A percentile compares a stretch with the other conserved stretches of the same genome.
Conservation (phyloP, 2,888 invertebrate genomes). For the Amphipyra tragopoginis region DNA sequence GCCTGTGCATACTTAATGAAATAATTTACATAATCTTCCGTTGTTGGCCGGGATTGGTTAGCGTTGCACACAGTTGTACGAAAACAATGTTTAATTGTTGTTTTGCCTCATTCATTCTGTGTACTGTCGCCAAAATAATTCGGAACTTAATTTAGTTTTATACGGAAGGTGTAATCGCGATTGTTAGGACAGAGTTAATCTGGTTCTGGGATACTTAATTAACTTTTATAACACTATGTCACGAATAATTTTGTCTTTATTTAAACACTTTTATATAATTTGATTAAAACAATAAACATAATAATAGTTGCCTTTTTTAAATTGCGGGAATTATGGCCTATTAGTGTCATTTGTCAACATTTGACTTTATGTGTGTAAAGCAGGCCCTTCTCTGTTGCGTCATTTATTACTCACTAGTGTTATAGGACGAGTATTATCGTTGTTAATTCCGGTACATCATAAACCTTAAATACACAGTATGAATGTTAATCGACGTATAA, state of each 20-base stretch:
- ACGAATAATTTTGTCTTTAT: not conserved
- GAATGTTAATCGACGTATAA: too few relatives aligned
- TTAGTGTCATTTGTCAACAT: too few relatives aligned
- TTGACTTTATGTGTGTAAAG: too few relatives aligned
- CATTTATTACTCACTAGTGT: too few relatives aligned
- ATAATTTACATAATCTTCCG: conserved; percentile 68
- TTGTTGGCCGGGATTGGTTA: conserved; percentile 57
- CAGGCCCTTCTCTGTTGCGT: too few relatives aligned
- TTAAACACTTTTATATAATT: too few relatives aligned
- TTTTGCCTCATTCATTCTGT: conserved; percentile 44
- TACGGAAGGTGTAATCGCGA: conserved; percentile 29
- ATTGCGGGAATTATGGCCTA: too few relatives aligned
- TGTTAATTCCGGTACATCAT: too few relatives aligned
- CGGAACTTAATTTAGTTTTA: conserved; percentile 40
- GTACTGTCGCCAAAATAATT: conserved; percentile 16
- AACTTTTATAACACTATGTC: not conserved
- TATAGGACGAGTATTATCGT: too few relatives aligned
- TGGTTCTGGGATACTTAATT: conserved; percentile 17
- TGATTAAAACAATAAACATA: too few relatives aligned
- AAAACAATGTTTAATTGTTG: conserved; percentile 56
- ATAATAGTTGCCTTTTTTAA: too few relatives aligned
- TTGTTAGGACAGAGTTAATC: conserved; percentile 21
- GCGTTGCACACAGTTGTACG: conserved; percentile 43
- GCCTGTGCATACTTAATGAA: conserved; percentile 63
- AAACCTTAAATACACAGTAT: too few relatives aligned